A percentile compares a stretch with the other conserved stretches of the same genome.
These are phyloP conservation scores for Tillus elongatus DNA, from an alignment of 2,888 invertebrate genomes.

Conservation along the genomic window DNA sequence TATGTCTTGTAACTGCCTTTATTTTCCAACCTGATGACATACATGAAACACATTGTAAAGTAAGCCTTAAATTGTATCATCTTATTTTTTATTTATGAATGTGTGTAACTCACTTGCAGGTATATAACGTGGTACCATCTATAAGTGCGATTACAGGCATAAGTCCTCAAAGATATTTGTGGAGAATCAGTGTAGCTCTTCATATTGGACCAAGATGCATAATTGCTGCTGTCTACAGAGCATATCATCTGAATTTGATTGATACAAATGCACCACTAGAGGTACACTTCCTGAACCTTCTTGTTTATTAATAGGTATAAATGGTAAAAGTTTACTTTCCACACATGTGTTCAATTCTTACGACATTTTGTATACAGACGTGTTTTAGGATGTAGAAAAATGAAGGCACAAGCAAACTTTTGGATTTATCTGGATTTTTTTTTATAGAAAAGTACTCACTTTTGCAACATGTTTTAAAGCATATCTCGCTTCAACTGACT, in stretches of 20 bases:
- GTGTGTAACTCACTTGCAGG: slow-evolving; percentile 47
- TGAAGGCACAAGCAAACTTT: too few species aligned
- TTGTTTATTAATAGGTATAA: slow-evolving; percentile 1
- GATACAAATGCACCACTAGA: slow-evolving; percentile 48
- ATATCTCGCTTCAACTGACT: too few species aligned
- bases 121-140: slow-evolving; percentile 88
- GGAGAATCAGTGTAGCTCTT: slow-evolving; percentile 85
- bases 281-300: slow-evolving; percentile 38
- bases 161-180: slow-evolving; percentile 84
- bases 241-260: slow-evolving; percentile 66
- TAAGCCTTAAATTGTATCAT: too few species aligned
- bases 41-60: slow-evolving; percentile 90
- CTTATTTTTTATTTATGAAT: slow-evolving; percentile 6
- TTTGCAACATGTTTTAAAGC: too few species aligned
- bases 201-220: slow-evolving; percentile 86
- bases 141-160: slow-evolving; percentile 93
- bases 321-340: too few species aligned
- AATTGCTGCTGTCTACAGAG: slow-evolving; percentile 78
- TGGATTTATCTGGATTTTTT: too few species aligned
- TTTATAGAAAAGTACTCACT: too few species aligned
- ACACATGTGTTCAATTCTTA: too few species aligned
- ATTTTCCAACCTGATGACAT: slow-evolving; percentile 89
- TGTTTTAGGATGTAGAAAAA: too few species aligned
- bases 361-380: too few species aligned
- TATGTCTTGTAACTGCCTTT: slow-evolving; percentile 82